These are phyloP conservation scores for Sphyrna mokarran DNA, from an alignment of 2,113 vertebrate genomes.

Conservation along the genomic window DNA sequence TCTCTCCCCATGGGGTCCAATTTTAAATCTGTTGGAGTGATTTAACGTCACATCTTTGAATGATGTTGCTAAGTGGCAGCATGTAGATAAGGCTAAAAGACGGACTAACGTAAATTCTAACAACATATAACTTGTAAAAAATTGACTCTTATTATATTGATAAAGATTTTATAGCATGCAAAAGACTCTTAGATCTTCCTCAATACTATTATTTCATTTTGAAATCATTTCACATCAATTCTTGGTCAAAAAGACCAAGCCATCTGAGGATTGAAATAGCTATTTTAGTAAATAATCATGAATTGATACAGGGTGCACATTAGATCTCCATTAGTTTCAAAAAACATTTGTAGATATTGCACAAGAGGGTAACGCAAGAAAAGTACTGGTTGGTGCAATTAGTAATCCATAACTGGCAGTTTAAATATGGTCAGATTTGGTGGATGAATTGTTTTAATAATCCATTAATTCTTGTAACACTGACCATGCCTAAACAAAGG, in stretches of 20 bases:
- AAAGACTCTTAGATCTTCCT: neutral
- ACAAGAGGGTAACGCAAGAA: neutral
- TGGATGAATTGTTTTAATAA: conserved; percentile 1
- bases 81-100: neutral
- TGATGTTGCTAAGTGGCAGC: neutral
- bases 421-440: neutral
- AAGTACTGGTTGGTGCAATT: neutral
- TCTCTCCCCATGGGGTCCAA: neutral
- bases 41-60: neutral
- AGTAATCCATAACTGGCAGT: neutral
- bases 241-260: neutral
- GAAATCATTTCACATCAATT: neutral
- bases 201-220: conserved; percentile 5
- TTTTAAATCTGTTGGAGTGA: neutral
- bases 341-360: neutral
- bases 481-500: neutral
- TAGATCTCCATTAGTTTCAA: neutral
- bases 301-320: neutral
- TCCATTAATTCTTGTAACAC: neutral
- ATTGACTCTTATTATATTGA: neutral
- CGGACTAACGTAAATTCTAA: neutral
- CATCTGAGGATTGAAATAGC: neutral
- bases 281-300: neutral
- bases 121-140: neutral
- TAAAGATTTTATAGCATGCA: neutral